Evolutionary conservation across 2,113 vertebrate genomes (phyloP), one percentile per base, ranked within the genome.

Genomic region (Ranitomeya imitator): DNA sequence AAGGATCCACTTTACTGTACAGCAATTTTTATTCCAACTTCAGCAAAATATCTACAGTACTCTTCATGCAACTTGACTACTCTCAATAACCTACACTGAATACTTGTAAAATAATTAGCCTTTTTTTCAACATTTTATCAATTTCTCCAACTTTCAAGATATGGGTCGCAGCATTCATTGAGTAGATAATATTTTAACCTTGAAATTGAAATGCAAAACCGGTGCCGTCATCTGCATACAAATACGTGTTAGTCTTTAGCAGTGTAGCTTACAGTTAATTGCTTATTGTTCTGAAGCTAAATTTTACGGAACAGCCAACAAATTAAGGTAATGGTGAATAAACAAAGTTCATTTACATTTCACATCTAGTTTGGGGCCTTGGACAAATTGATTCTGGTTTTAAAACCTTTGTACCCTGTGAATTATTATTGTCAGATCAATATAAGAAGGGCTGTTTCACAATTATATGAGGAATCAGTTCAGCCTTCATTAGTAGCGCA

Each of bases 271-370:
- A 89, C 87, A 84, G 87, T 79, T 89, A 89, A 89, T 89, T 89
- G 81, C 82, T 61, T 89, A 82, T 89, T 89, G 73, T 89, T 79
- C 83, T 79, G 60, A 84, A 84, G 87, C 82, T 57, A 78, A 89
- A 79, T 73, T 89, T 85, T 85, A 85, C 78, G 52, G 80, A 85
- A 85, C 73, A 79, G 73, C 82, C 87, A 69, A 83, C 87, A 89
- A 85, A 89, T 89, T 89, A 85, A 89, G 87, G 87, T 79, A 79
- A 85, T 89, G 81, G 87, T 69, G 87, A 89, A 89, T 89, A 85
- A 89, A 85, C 87, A 89, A 84, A 89, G 81, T 89, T 89, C 73
- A 89, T 89, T 89, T 89, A 89, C 81, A 89, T 89, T 89, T 89
- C 81, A 69, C 61, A 85, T 89, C 57, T 67, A 78, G 60, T 89